A percentile compares a stretch with the other conserved stretches of the same genome.
These are phyloP conservation scores for Microtus montanus DNA, from an alignment of 2,113 vertebrate species.

Conservation along the genomic window DNA sequence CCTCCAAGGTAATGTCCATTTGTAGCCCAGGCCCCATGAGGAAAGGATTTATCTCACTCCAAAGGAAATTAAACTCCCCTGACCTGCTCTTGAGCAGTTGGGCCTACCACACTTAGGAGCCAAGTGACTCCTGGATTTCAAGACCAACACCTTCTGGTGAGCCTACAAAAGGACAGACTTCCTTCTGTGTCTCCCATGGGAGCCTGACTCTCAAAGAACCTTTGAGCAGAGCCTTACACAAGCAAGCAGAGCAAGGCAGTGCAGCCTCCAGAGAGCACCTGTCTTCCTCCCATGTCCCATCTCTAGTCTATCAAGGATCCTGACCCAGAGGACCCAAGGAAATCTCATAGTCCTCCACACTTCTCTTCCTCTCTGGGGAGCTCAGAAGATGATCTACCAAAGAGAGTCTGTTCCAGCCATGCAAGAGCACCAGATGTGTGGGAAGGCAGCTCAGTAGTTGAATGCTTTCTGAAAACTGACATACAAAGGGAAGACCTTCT, in stretches of 20 bases:
- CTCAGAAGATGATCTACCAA: not conserved
- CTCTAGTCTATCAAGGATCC: not conserved
- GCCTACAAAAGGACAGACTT: not conserved
- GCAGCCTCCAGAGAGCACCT: not conserved
- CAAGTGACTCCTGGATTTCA: not conserved
- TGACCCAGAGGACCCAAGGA: not conserved
- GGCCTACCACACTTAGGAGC: not conserved
- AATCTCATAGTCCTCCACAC: not conserved
- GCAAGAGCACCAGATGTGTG: not conserved
- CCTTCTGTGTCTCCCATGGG: not conserved
- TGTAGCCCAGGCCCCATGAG: slow-evolving; percentile 13
- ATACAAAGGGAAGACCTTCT: not conserved
- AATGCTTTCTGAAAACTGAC: not conserved
- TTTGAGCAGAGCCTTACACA: not conserved
- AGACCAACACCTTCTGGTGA: not conserved
- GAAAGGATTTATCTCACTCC: not conserved
- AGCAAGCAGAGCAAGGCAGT: not conserved
- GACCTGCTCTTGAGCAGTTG: not conserved
- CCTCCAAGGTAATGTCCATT: not conserved
- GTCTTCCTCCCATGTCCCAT: not conserved
- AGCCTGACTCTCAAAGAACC: not conserved
- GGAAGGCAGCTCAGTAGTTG: not conserved
- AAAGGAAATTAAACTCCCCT: slow-evolving; percentile 9
- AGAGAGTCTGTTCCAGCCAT: not conserved
- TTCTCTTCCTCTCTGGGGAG: not conserved